Base-by-base conservation (phyloP, 2,888 invertebrate genomes). In the Syrista parreyssii region DNA sequence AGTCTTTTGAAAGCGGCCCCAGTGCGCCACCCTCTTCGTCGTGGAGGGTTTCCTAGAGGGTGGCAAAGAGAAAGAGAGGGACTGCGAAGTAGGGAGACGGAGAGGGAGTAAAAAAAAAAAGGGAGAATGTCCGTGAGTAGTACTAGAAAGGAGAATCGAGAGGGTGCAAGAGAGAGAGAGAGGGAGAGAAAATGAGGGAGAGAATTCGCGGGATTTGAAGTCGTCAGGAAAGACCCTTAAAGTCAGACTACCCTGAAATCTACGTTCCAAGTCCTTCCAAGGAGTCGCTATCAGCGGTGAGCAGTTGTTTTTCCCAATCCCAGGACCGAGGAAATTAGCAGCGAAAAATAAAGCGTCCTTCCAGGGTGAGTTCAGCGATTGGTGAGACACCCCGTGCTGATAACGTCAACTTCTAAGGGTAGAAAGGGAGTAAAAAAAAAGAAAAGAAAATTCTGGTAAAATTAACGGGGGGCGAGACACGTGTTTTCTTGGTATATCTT, bases 1-100 rank as follows among this genome's bases (percentile, higher is more conserved):
- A 93, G 93, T 93, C 93, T 93, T 93, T 93, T 93, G 92, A 93
- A 93, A 93, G 88, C 87, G 86, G 82, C 82, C 86, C 40, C 71
- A 76, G 71, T 71, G 55, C 33, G 33, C 69, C 68, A 71, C 73
- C 78, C 75, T 75, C 73, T 73, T 34, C 73, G 73, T 78, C 77
- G 76, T 32, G 76, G 71, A 68, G 74, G 40, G 68, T 33, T 68
- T 72, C 73, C 76, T 69, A 30, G 69, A 30, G 68, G 71, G 36
- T 23, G 30, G 31, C 75, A 78, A 69, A 15, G 76, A 80, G 75
- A 72, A 69, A 71, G 40, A 76, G 75, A 74, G 40, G 32, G 23
- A 9, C 23, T 2, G 23, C 55, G 23, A 55, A 15, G 6, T 9
- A 55, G 55, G 2, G 55, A 23, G 34, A 34, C 34, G 34, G 4